Percentiles rank a stretch among this genome's conserved stretches.
These are phyloP conservation scores for Colletes collaris DNA, from an alignment of 2,888 invertebrate species.

Conservation along the genomic window DNA sequence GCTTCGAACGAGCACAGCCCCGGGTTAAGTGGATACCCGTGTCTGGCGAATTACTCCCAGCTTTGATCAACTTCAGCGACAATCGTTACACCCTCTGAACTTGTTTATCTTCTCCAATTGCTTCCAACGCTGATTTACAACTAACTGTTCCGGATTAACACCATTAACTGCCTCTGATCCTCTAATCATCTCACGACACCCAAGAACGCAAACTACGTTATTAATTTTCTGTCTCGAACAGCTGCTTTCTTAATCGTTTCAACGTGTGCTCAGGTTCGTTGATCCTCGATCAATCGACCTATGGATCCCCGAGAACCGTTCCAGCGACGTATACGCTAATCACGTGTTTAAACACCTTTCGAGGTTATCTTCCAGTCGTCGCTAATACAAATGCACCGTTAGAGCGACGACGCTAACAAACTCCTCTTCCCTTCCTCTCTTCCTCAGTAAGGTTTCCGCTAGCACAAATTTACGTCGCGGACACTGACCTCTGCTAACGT, in stretches of 20 bases:
- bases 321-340: slow-evolving; percentile 12
- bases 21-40: no score
- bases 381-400: slow-evolving; percentile 29
- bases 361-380: slow-evolving; percentile 6
- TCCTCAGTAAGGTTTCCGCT: slow-evolving; percentile 44
- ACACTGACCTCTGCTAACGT: slow-evolving; percentile 41
- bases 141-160: slow-evolving; percentile 9
- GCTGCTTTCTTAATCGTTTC: no score
- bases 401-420: slow-evolving; percentile 25
- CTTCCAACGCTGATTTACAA: slow-evolving; percentile 30
- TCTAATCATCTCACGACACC: no score
- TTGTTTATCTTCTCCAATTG: slow-evolving; percentile 41
- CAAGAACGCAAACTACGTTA: no score
- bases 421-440: slow-evolving; percentile 8
- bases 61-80: slow-evolving; percentile 31
- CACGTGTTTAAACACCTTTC: slow-evolving; percentile 36
- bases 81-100: slow-evolving; percentile 27
- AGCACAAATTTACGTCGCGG: slow-evolving; percentile 44
- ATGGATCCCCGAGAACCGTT: background rate
- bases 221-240: no score
- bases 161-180: background rate
- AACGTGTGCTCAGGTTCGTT: background rate
- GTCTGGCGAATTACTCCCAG: slow-evolving; percentile 20
- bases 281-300: slow-evolving; percentile 25
- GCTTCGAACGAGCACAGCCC: no score